Evolutionary conservation across 1,140 invertebrate species (phyloP), one percentile per base, ranked within the genome.

Genomic region (Stratiolaelaps scimitus): DNA sequence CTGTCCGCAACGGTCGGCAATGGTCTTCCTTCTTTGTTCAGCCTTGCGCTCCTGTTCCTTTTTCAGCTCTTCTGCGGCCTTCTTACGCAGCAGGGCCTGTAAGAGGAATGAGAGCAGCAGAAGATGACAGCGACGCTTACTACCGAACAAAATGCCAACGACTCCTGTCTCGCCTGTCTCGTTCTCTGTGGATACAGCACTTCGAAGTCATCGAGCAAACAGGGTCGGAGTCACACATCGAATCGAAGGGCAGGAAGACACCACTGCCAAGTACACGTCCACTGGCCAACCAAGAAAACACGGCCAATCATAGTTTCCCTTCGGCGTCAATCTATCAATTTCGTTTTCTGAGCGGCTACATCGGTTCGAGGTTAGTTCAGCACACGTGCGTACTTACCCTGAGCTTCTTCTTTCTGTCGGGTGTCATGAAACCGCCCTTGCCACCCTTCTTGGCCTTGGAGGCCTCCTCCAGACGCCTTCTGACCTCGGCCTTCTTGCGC

Each of bases 21-120:
- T 95, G 80, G 93, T 92, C 74, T 87, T 86, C 80, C 93, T 93
- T 76, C 93, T 89, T 78, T 98, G 94, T 70, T 91, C 89, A 40
- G 92, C 91, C 82, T 97, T 96, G 75, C 90, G 85, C 80, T 96
- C 92, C 78, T 98, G 94, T 81, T 98, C 93, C 77, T 95, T 95
- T 82, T 97, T 97, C 80, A 98, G 82, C 79, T 98, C 94, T 80
- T 98, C 95, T 73, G 95, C 94, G 75, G 95, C 95, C 84, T 98
- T 98, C 81, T 97, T 93, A 86, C 96, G 93, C 81, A 98, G 83
- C 80, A 98, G 81, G 81, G 96, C 77, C 80, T 83, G 73, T 17
- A 78, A 69, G 65, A 65, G 60, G n/a, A 15, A 69, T 20, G 45
- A 68, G 7, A 68, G n/a, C 20, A 44, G 23, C 15, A 45, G 0